A percentile compares a stretch with the other conserved stretches of the same genome.
These are phyloP conservation scores for Merops nubicus DNA, from an alignment of 2,113 vertebrate genomes.

Conservation along the genomic window DNA sequence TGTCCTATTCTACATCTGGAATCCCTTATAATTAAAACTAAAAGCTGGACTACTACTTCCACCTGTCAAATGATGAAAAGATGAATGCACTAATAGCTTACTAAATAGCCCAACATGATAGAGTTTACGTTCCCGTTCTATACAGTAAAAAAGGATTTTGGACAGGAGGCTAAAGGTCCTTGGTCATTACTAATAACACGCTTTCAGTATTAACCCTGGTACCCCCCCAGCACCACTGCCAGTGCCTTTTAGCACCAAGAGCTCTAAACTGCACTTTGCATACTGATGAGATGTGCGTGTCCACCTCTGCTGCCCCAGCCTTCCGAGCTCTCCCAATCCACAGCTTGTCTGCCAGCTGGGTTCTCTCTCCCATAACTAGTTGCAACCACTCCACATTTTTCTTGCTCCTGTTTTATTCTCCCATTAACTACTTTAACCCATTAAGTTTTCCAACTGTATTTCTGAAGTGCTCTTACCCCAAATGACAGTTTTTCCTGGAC, in stretches of 20 bases:
- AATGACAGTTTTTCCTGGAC: background rate
- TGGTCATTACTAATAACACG: slow-evolving; percentile 75
- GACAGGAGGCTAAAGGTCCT: slow-evolving; percentile 80
- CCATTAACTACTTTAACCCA: background rate
- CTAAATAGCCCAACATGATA: slow-evolving; percentile 84
- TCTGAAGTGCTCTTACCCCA: background rate
- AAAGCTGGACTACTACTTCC: slow-evolving; percentile 98
- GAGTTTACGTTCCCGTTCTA: slow-evolving; percentile 73
- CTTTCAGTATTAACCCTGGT: slow-evolving; percentile 74
- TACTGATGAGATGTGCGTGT: background rate
- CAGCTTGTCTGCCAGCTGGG: background rate
- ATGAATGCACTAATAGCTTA: slow-evolving; percentile 98
- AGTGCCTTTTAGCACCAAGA: background rate
- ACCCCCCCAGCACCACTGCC: slow-evolving; percentile 36
- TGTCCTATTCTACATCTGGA: slow-evolving; percentile 96
- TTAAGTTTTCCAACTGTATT: background rate
- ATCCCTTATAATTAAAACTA: slow-evolving; percentile 99
- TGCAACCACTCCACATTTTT: background rate
- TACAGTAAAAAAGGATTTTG: slow-evolving; percentile 78
- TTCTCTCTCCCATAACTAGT: background rate
- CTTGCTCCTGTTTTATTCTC: background rate
- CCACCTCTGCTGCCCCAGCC: background rate
- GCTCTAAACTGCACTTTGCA: background rate
- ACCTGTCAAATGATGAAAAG: slow-evolving; percentile 99
- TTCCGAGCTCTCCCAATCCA: background rate